A percentile compares a stretch with the other conserved stretches of the same genome.
These are phyloP conservation scores for Narcine bancroftii DNA, from an alignment of 2,113 vertebrate species.

Conservation along the genomic window DNA sequence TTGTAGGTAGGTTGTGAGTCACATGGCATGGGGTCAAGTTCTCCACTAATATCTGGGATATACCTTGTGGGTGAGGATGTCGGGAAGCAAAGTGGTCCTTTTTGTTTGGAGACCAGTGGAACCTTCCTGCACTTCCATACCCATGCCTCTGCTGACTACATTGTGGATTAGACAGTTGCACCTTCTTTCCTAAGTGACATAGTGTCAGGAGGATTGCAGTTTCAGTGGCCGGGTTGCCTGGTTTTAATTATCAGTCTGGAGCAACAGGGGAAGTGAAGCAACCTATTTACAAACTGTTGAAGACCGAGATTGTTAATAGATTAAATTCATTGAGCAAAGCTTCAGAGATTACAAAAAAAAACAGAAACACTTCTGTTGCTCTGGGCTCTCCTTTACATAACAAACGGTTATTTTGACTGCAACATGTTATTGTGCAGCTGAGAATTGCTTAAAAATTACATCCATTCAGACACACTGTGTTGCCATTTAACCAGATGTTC, in stretches of 20 bases:
- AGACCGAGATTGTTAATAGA: not conserved
- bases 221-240: not conserved
- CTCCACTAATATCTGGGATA: not conserved
- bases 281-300: not conserved
- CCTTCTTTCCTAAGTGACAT: no score
- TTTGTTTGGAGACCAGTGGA: not conserved
- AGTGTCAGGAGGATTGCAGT: not conserved
- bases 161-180: not conserved
- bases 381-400: not conserved
- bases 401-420: not conserved
- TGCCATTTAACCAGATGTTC: not conserved
- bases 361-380: constrained; percentile 14
- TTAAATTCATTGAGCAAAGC: not conserved
- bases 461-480: not conserved
- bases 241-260: not conserved
- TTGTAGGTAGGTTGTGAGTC: not conserved
- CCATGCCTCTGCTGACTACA: not conserved
- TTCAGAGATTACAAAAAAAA: not conserved
- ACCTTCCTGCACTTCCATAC: not conserved
- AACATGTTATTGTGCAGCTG: not conserved
- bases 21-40: not conserved
- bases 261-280: not conserved
- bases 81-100: not conserved
- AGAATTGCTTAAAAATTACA: constrained; percentile 1
- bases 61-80: not conserved